Evolutionary conservation across 1,140 invertebrate species (phyloP).

Genomic region (Macrobrachium rosenbergii): DNA sequence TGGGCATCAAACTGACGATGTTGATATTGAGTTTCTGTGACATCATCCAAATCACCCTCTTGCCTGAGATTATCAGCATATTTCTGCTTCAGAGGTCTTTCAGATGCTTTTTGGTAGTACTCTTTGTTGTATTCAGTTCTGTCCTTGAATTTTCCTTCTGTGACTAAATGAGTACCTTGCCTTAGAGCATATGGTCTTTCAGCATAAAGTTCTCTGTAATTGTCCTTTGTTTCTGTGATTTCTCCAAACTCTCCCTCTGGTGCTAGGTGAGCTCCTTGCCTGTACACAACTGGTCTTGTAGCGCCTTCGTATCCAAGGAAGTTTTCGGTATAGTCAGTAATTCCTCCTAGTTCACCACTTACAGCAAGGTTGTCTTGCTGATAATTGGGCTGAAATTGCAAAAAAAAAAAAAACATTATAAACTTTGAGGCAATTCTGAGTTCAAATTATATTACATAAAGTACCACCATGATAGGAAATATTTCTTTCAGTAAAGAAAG

Average conservation of each 20-base stretch:
- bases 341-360: constrained; percentile 17
- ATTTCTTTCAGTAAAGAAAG: too few species aligned
- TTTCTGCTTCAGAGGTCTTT: background rate
- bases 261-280: constrained; percentile 31
- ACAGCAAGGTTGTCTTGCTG: constrained; percentile 16
- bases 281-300: constrained; percentile 23
- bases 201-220: background rate
- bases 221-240: constrained; percentile 21
- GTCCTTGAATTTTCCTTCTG: constrained; percentile 27
- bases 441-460: background rate
- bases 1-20: constrained; percentile 23
- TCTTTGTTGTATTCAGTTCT: constrained; percentile 39
- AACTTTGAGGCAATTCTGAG: background rate
- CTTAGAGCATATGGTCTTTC: constrained; percentile 7
- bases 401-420: background rate
- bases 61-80: constrained; percentile 11
- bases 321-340: constrained; percentile 34
- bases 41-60: constrained; percentile 42
- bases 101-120: background rate
- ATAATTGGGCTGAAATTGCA: background rate
- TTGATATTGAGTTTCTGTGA: constrained; percentile 33
- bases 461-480: too few species aligned
- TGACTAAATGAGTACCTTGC: constrained; percentile 22
- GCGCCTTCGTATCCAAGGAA: constrained; percentile 17
- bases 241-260: constrained; percentile 37